These are phyloP conservation scores for Sphenopsis melanotis DNA, from an alignment of 2,797 vertebrate genomes.

Conservation along the genomic window DNA sequence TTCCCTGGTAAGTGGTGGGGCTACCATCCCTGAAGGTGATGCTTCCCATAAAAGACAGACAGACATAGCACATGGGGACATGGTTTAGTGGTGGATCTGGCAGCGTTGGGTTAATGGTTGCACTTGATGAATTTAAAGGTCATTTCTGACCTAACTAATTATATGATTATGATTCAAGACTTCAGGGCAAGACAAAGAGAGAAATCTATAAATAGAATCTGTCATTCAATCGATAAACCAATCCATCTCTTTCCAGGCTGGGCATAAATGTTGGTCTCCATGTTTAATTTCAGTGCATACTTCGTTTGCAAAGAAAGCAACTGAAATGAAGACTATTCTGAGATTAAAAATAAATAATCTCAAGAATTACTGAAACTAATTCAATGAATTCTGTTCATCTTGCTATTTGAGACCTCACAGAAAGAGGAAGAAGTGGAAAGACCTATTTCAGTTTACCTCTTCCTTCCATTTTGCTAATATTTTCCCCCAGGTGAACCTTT, in stretches of 20 bases:
- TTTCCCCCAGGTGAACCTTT: not conserved
- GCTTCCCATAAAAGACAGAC: not conserved
- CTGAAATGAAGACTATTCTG: not conserved
- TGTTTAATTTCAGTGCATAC: not conserved
- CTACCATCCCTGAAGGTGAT: not conserved
- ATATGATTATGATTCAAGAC: not conserved
- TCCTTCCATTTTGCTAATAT: not conserved
- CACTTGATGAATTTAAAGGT: not conserved
- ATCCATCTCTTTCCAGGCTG: not conserved
- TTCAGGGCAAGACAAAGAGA: accelerated
- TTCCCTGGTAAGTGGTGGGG: not conserved
- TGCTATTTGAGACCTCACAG: not conserved
- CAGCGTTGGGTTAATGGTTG: not conserved
- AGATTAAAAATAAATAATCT: not conserved
- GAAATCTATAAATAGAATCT: not conserved
- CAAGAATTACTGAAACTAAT: not conserved
- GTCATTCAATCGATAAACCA: not conserved
- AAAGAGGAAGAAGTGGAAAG: not conserved
- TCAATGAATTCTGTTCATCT: not conserved
- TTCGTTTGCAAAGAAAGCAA: not conserved
- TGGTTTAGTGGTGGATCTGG: not conserved
- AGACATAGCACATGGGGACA: not conserved
- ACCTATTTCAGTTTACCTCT: not conserved
- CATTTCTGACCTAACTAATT: not conserved
- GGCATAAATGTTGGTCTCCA: not conserved